These are phyloP conservation scores for Theonella swinhoei DNA, from an alignment of 37 sponge, comb jelly and placozoan species.

Conservation along the genomic window DNA sequence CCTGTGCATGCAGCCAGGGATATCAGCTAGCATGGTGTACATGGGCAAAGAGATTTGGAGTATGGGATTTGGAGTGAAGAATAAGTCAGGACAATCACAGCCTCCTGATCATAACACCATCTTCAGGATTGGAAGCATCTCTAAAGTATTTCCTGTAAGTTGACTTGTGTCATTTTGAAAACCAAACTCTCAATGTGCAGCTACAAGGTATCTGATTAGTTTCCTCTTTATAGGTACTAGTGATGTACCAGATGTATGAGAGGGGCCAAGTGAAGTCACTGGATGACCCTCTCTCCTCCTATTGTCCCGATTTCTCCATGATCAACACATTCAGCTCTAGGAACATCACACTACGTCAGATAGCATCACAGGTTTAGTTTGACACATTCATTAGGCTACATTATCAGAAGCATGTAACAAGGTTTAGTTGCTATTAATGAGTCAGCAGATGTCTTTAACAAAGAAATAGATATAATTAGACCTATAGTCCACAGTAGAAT, in stretches of 20 bases:
- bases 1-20: slow-evolving; percentile 48
- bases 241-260: slow-evolving; percentile 63
- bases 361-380: slow-evolving; percentile 48
- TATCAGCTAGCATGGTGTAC: slow-evolving; percentile 52
- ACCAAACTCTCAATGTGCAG: too few species aligned
- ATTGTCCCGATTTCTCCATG: slow-evolving; percentile 59
- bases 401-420: neutral
- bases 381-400: neutral
- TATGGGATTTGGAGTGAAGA: slow-evolving; percentile 48
- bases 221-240: slow-evolving; percentile 51
- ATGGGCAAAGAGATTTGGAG: slow-evolving; percentile 23
- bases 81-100: slow-evolving; percentile 8
- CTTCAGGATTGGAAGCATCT: slow-evolving; percentile 73
- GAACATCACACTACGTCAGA: slow-evolving; percentile 56
- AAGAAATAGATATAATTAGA: too few species aligned
- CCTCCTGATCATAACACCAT: slow-evolving; percentile 25
- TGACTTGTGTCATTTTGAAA: neutral
- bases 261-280: slow-evolving; percentile 53
- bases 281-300: slow-evolving; percentile 61
- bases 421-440: neutral
- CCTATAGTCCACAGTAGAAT: too few species aligned
- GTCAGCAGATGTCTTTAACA: too few species aligned
- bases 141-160: slow-evolving; percentile 74
- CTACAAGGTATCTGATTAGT: too few species aligned
- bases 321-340: slow-evolving; percentile 13